Conservation (phyloP, 2,888 invertebrate genomes). For the Campopleginae sp. region DNA sequence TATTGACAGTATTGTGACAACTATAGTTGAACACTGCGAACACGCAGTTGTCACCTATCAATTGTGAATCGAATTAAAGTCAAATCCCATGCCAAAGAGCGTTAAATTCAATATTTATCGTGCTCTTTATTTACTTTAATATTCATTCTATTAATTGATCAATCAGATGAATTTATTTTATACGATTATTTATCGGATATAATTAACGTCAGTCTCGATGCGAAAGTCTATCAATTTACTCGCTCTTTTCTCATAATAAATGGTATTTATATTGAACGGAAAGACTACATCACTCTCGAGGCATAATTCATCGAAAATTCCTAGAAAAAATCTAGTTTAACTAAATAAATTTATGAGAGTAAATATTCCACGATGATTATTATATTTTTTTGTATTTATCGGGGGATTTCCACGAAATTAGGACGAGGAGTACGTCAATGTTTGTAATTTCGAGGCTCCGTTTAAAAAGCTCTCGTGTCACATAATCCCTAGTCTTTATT, state of each 20-base stretch:
- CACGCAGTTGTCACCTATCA: slow-evolving; percentile 30
- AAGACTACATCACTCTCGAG: background rate
- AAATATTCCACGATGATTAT: background rate
- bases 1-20: slow-evolving; percentile 48
- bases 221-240: background rate
- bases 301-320: background rate
- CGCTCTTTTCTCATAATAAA: background rate
- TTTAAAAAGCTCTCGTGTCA: slow-evolving; percentile 18
- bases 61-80: slow-evolving; percentile 4
- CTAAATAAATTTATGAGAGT: background rate
- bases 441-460: background rate
- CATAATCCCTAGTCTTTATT: background rate
- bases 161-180: background rate
- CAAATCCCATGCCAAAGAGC: background rate
- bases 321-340: background rate
- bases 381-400: background rate
- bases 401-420: background rate
- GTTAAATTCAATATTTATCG: background rate
- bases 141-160: background rate
- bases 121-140: slow-evolving; percentile 5
- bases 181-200: background rate
- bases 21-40: slow-evolving; percentile 23
- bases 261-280: background rate
- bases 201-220: background rate
- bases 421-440: background rate